These are phyloP conservation scores for Martes martes DNA, from an alignment of 2,113 vertebrate species.

Conservation along the genomic window DNA sequence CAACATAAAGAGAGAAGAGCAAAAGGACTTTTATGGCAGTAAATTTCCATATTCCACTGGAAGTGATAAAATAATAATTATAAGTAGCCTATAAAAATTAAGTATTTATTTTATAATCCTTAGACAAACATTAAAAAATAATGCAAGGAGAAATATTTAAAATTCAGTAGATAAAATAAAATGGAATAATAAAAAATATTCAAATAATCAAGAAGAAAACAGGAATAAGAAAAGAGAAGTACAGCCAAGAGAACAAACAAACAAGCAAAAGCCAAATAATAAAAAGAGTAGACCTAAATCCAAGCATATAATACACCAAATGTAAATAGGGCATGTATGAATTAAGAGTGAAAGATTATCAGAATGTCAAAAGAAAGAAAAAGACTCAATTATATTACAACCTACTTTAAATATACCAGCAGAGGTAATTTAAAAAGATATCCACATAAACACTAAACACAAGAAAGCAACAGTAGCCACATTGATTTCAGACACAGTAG, in stretches of 20 bases:
- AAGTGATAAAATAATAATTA: background rate
- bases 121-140: background rate
- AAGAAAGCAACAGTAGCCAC: background rate
- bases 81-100: background rate
- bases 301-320: background rate
- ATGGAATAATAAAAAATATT: background rate
- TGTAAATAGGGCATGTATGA: background rate
- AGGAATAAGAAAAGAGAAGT: background rate
- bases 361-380: background rate
- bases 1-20: background rate
- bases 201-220: background rate
- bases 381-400: background rate
- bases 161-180: background rate
- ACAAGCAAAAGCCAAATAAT: background rate
- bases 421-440: background rate
- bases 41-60: background rate
- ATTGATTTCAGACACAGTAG: slow-evolving; percentile 18
- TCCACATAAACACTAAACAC: background rate
- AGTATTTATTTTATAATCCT: background rate
- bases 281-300: background rate
- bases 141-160: background rate
- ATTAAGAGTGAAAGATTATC: background rate
- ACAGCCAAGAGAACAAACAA: background rate
- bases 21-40: background rate
- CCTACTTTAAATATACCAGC: background rate